Conservation (phyloP, 2,797 vertebrate genomes). For the Halcyon badia region DNA sequence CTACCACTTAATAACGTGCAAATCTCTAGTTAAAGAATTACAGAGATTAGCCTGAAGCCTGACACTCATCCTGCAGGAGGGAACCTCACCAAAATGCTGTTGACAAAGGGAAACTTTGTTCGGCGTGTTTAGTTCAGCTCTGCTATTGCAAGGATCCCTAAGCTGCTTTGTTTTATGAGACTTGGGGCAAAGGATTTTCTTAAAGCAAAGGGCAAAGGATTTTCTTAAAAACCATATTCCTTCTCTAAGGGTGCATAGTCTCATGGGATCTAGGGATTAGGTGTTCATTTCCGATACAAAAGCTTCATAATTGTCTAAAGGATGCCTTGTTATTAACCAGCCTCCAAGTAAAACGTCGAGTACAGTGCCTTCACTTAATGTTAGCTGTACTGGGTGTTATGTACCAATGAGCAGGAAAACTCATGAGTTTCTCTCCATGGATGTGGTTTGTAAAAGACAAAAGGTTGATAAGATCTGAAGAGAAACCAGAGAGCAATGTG, state of each 20-base stretch:
- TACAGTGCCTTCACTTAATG: background rate
- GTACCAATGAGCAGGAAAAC: background rate
- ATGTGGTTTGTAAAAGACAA: background rate
- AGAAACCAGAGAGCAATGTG: background rate
- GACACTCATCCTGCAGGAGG: slow-evolving; percentile 64
- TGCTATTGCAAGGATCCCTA: slow-evolving; percentile 45
- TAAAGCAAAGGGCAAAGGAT: slow-evolving; percentile 51
- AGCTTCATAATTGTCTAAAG: slow-evolving; percentile 61
- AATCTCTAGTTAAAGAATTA: slow-evolving; percentile 71
- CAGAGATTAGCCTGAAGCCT: slow-evolving; percentile 58
- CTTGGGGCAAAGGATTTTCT: slow-evolving; percentile 47
- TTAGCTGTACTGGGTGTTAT: background rate
- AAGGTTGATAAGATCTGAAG: background rate
- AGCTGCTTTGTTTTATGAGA: slow-evolving; percentile 64
- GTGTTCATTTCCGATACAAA: slow-evolving; percentile 62
- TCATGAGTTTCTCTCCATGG: background rate
- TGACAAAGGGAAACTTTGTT: slow-evolving; percentile 73
- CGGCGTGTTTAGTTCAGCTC: slow-evolving; percentile 27
- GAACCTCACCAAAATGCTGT: slow-evolving; percentile 44
- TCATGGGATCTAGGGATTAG: slow-evolving; percentile 41
- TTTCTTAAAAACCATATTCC: slow-evolving; percentile 32
- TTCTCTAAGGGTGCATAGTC: slow-evolving; percentile 21
- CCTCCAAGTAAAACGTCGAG: slow-evolving; percentile 22
- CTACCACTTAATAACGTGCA: slow-evolving; percentile 45
- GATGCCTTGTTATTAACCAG: slow-evolving; percentile 57